Conservation (phyloP, 37 sponge, comb jelly and placozoan genomes). For the Agelas oroides region DNA sequence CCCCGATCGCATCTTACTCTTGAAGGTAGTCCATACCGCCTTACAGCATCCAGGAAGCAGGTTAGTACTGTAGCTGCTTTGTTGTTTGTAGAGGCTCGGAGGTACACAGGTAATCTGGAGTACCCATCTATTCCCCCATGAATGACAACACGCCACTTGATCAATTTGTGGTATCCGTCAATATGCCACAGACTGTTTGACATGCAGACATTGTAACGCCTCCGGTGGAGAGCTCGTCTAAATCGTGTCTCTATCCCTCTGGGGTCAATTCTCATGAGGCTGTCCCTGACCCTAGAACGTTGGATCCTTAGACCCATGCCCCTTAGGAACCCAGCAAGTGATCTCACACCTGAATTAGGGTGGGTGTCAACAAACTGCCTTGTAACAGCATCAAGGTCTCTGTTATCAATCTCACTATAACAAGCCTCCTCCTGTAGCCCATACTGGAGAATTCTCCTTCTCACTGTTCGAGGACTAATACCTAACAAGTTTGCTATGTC, state of each 20-base stretch:
- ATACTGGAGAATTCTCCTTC: slow-evolving; percentile 35
- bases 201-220: slow-evolving; percentile 32
- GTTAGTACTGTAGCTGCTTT: slow-evolving; percentile 37
- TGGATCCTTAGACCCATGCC: slow-evolving; percentile 13
- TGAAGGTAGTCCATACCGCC: slow-evolving; percentile 50
- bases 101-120: slow-evolving; percentile 62
- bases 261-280: slow-evolving; percentile 25
- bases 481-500: slow-evolving; percentile 30
- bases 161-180: slow-evolving; percentile 50
- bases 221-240: slow-evolving; percentile 21
- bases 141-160: slow-evolving; percentile 66
- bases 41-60: slow-evolving; percentile 41
- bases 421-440: slow-evolving; percentile 9
- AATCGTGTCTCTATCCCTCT: slow-evolving; percentile 34
- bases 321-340: slow-evolving; percentile 32
- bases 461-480: slow-evolving; percentile 31
- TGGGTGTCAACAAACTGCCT: slow-evolving; percentile 32
- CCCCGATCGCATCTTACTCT: slow-evolving; percentile 67
- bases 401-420: slow-evolving; percentile 5
- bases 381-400: slow-evolving; percentile 25
- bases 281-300: slow-evolving; percentile 20
- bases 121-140: slow-evolving; percentile 73
- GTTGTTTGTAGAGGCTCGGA: slow-evolving; percentile 51
- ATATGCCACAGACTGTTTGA: slow-evolving; percentile 58
- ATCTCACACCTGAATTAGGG: slow-evolving; percentile 23